phyloP scores from a whole-genome alignment of 2,113 vertebrate species.

The Paradisaea rubra region DNA sequence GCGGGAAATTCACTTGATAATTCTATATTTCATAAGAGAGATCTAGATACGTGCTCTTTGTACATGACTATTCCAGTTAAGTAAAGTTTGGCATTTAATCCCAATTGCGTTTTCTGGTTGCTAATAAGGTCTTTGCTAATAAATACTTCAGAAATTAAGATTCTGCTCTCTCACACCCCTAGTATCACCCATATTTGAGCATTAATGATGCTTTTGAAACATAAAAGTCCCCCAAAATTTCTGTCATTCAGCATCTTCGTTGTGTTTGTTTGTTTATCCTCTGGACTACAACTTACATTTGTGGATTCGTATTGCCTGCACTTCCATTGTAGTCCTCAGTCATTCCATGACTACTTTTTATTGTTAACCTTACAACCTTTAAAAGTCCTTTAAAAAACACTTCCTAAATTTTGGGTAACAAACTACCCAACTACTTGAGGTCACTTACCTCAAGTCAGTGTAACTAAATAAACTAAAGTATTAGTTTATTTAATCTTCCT shows the following conservation, averaged over 20 bases:
- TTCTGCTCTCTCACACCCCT: neutral
- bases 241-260: neutral
- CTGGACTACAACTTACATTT: neutral
- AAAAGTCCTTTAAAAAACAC: neutral
- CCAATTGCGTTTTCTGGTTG: neutral
- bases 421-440: neutral
- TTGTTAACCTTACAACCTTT: neutral
- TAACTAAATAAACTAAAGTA: neutral
- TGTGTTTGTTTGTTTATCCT: neutral
- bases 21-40: neutral
- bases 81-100: neutral
- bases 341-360: neutral
- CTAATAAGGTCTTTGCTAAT: neutral
- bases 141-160: neutral
- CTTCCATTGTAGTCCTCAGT: neutral
- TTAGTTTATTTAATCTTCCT: neutral
- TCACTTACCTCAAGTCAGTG: neutral
- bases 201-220: neutral
- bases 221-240: neutral
- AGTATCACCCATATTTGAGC: neutral
- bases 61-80: neutral
- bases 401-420: neutral
- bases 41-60: neutral
- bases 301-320: neutral
- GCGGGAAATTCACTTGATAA: neutral